Evolutionary conservation across 2,113 vertebrate genomes (phyloP).

Genomic region (Eidolon helvum): DNA sequence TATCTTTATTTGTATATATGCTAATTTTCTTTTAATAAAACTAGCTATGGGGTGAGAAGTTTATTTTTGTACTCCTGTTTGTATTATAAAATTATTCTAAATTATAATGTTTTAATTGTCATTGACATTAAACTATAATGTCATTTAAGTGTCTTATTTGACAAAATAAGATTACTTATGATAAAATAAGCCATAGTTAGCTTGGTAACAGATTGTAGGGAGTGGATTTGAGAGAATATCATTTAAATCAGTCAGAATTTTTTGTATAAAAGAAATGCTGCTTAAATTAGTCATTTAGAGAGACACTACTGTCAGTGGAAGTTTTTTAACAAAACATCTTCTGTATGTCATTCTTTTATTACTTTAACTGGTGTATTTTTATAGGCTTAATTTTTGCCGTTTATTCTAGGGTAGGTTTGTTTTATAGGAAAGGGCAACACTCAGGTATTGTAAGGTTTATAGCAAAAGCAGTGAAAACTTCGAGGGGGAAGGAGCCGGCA

Average conservation of each 20-base stretch:
- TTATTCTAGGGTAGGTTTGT: neutral
- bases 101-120: neutral
- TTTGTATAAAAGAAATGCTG: neutral
- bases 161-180: neutral
- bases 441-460: neutral
- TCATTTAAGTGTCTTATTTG: conserved; percentile 1
- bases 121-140: neutral
- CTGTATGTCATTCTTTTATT: neutral
- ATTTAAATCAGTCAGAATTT: neutral
- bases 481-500: rapidly evolving
- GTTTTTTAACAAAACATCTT: neutral
- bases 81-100: neutral
- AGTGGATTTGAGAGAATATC: neutral
- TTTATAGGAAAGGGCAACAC: neutral
- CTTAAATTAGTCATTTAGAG: neutral
- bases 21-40: conserved; percentile 28
- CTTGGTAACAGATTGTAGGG: neutral
- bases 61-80: conserved; percentile 8
- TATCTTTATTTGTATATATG: neutral
- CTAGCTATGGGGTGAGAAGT: neutral
- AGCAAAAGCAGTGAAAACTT: neutral
- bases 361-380: neutral
- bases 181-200: conserved; percentile 20
- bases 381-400: conserved; percentile 25
- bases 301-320: neutral